These are phyloP conservation scores for Sycobia sp. DNA, from an alignment of 1,140 invertebrate species.

Conservation along the genomic window DNA sequence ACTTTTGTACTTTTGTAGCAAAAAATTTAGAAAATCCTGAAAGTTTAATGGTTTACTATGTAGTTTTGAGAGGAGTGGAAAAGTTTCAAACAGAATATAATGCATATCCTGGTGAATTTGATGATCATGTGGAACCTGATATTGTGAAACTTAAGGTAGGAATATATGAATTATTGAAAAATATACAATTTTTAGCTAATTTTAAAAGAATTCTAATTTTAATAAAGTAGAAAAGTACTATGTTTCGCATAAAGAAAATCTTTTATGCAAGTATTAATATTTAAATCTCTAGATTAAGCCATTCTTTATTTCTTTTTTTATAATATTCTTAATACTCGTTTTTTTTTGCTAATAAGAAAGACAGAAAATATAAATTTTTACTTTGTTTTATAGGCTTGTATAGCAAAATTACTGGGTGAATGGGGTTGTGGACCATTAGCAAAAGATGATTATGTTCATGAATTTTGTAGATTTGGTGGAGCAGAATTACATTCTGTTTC, in stretches of 20 bases:
- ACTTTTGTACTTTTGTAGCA: slow-evolving; percentile 54
- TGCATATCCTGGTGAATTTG: slow-evolving; percentile 87
- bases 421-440: slow-evolving; percentile 79
- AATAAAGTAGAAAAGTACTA: too few relatives aligned
- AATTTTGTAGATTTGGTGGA: slow-evolving; percentile 93
- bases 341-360: neutral
- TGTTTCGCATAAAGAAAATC: too few relatives aligned
- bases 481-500: slow-evolving; percentile 95
- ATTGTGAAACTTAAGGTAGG: slow-evolving; percentile 82
- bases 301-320: too few relatives aligned
- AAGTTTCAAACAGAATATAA: slow-evolving; percentile 88
- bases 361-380: too few relatives aligned
- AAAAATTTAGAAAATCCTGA: slow-evolving; percentile 77
- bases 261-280: too few relatives aligned
- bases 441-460: slow-evolving; percentile 94
- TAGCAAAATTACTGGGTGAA: slow-evolving; percentile 82
- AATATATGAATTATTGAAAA: too few relatives aligned
- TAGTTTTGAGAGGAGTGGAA: slow-evolving; percentile 88
- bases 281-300: too few relatives aligned
- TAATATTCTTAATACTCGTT: too few relatives aligned
- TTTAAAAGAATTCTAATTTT: too few relatives aligned
- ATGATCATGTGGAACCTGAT: slow-evolving; percentile 86
- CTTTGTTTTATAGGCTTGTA: slow-evolving; percentile 64
- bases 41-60: slow-evolving; percentile 87
- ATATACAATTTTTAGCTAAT: too few relatives aligned